Conservation (phyloP, 2,888 invertebrate species). For the Heterodera filipjevi region DNA sequence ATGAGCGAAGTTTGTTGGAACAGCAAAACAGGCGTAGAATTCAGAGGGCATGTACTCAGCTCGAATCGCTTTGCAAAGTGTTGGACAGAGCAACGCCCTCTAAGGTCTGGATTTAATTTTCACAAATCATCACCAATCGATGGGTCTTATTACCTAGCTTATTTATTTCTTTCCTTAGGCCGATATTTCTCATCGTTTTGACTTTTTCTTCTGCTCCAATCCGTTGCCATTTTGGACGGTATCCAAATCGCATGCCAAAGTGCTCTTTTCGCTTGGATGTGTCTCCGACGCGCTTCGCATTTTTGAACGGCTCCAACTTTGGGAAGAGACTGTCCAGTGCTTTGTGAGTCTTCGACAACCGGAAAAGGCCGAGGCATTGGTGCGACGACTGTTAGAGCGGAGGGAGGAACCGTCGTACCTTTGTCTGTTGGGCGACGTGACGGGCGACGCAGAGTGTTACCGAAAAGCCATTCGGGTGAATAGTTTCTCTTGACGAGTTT, state of each 20-base stretch:
- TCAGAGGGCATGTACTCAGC: conserved; percentile 75
- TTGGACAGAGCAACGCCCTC: conserved; percentile 47
- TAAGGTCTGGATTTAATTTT: not conserved
- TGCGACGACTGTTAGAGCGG: conserved; percentile 77
- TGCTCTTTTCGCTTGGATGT: conserved; percentile 58
- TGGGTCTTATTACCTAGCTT: not conserved
- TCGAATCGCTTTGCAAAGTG: conserved; percentile 52
- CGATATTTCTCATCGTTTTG: conserved; percentile 30
- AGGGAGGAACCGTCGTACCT: conserved; percentile 83
- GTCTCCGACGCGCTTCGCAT: conserved; percentile 67
- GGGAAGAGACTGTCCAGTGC: conserved; percentile 91
- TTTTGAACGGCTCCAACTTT: conserved; percentile 74
- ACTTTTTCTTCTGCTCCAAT: conserved; percentile 32
- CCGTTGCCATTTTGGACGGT: conserved; percentile 56
- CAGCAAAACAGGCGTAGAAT: conserved; percentile 79
- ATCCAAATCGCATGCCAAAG: conserved; percentile 47
- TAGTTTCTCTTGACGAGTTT: not conserved
- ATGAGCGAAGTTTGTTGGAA: conserved; percentile 80
- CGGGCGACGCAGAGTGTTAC: conserved; percentile 36
- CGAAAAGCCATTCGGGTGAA: conserved; percentile 34
- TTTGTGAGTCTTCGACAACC: conserved; percentile 81
- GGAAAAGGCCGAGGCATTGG: conserved; percentile 88
- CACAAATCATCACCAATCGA: not conserved
- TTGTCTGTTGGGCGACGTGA: conserved; percentile 87
- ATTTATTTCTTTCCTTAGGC: not conserved